A percentile compares a stretch with the other conserved stretches of the same genome.
Evolutionary conservation across 2,797 vertebrate genomes (phyloP).

Genomic region (Lindbergichthys nudifrons): DNA sequence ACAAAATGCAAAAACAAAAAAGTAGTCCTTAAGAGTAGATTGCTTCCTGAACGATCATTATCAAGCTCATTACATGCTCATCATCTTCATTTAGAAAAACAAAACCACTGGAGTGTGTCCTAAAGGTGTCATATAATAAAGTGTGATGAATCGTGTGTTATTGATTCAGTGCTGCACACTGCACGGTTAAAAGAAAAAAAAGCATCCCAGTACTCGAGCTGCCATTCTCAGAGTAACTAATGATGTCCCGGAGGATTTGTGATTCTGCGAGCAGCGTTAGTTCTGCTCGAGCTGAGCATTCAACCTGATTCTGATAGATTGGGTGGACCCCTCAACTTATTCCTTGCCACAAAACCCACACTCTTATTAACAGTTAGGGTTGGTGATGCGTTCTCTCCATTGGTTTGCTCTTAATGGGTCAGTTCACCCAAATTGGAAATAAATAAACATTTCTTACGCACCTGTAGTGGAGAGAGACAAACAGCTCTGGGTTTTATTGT

Average conservation of each 20-base stretch:
- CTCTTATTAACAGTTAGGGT: background rate
- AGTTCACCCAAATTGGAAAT: background rate
- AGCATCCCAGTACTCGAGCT: conserved; percentile 43
- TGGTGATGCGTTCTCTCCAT: background rate
- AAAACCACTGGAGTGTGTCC: conserved; percentile 44
- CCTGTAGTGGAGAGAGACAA: background rate
- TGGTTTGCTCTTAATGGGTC: conserved; percentile 3
- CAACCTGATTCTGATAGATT: conserved; percentile 40
- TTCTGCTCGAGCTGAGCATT: conserved; percentile 56
- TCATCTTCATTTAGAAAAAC: conserved; percentile 56
- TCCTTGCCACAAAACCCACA: conserved; percentile 22
- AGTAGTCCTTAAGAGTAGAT: conserved; percentile 9
- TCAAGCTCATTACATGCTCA: conserved; percentile 56
- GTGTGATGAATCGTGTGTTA: conserved; percentile 47
- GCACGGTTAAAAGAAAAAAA: conserved; percentile 27
- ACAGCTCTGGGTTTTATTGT: conserved; percentile 1
- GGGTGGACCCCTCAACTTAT: background rate
- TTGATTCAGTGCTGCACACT: conserved; percentile 48
- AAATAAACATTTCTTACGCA: background rate
- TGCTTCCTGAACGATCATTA: conserved; percentile 54
- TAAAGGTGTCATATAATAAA: conserved; percentile 53
- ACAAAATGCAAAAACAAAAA: conserved; percentile 15
- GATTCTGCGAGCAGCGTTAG: conserved; percentile 50
- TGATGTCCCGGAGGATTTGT: conserved; percentile 57
- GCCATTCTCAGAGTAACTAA: conserved; percentile 62